phyloP scores from a whole-genome alignment of 2,888 invertebrate genomes.

The Hipparchia semele region DNA sequence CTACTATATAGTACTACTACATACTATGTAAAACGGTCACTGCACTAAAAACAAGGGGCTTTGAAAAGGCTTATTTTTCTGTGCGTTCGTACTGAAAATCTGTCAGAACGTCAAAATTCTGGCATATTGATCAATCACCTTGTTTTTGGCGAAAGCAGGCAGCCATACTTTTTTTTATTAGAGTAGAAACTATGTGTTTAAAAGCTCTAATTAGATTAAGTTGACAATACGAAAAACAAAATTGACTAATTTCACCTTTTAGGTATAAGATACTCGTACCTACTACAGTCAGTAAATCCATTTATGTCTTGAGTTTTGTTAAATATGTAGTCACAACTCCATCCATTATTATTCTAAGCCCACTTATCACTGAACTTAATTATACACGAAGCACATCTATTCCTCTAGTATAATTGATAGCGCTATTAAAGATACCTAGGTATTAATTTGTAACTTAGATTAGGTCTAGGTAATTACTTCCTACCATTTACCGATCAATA shows the following conservation, averaged over 20 bases:
- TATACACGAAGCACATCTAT: constrained; percentile 20
- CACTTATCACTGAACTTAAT: constrained; percentile 24
- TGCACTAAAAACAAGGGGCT: background rate
- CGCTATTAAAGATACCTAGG: constrained; percentile 31
- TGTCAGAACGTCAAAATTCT: too few species aligned
- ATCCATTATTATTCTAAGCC: background rate
- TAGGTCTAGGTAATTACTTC: constrained; percentile 21
- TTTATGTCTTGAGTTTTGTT: background rate
- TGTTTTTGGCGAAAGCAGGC: too few species aligned
- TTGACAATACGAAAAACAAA: too few species aligned
- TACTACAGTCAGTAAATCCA: background rate
- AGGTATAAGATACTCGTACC: too few species aligned
- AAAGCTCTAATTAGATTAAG: too few species aligned
- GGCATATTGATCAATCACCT: too few species aligned
- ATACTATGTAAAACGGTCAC: background rate
- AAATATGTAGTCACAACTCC: background rate
- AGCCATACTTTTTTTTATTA: too few species aligned
- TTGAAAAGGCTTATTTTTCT: too few species aligned
- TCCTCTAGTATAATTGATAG: constrained; percentile 24
- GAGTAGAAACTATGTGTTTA: too few species aligned
- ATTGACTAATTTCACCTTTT: too few species aligned
- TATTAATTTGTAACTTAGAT: constrained; percentile 31
- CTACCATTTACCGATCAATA: constrained; percentile 2
- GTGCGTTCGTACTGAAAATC: too few species aligned
- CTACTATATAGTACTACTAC: too few species aligned